Evolutionary conservation across 2,113 vertebrate species (phyloP).

Genomic region (Sapayoa aenigma): DNA sequence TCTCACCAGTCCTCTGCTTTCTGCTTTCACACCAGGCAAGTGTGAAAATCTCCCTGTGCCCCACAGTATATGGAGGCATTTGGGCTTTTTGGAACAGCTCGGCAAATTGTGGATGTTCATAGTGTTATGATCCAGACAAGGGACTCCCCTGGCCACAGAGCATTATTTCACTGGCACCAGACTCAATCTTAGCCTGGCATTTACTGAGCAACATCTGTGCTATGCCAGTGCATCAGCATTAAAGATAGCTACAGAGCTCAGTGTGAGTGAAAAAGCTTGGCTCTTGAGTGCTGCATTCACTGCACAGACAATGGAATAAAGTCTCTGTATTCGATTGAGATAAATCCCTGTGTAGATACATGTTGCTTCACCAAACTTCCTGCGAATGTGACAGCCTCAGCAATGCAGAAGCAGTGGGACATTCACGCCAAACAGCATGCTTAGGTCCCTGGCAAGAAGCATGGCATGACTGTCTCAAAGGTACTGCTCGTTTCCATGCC

Average conservation of each 20-base stretch:
- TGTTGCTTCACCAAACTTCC: background rate
- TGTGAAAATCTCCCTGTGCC: background rate
- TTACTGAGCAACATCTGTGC: constrained; percentile 24
- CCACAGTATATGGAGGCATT: background rate
- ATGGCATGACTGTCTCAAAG: background rate
- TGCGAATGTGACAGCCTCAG: constrained; percentile 2
- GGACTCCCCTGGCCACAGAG: background rate
- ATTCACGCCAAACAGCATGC: background rate
- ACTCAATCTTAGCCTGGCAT: background rate
- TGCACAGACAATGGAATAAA: background rate
- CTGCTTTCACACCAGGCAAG: background rate
- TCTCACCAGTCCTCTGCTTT: background rate
- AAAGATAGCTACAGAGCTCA: background rate
- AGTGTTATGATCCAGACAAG: background rate
- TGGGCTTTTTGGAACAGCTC: background rate
- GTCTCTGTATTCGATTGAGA: constrained; percentile 6
- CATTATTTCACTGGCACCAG: background rate
- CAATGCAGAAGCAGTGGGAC: background rate
- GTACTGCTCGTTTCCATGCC: fast-evolving
- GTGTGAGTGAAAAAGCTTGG: background rate
- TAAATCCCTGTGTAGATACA: background rate
- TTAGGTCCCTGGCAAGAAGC: background rate
- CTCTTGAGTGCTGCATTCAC: background rate
- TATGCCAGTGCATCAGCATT: background rate
- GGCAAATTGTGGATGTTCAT: background rate